A percentile compares a stretch with the other conserved stretches of the same genome.
Evolutionary conservation across 2,797 vertebrate genomes (phyloP).

Genomic region (Tenualosa ilisha): DNA sequence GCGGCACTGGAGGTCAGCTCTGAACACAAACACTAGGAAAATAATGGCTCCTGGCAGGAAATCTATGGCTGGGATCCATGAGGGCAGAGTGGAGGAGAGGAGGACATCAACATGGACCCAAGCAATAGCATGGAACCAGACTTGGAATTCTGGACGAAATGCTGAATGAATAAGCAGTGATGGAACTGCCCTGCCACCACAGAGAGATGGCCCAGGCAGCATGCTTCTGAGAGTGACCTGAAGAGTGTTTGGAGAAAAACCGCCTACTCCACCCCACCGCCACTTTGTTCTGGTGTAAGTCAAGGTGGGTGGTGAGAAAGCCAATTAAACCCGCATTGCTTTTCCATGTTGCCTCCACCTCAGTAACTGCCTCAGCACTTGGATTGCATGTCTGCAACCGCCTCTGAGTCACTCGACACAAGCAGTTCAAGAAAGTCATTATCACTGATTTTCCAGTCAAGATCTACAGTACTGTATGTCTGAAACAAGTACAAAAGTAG

Average conservation of each 20-base stretch:
- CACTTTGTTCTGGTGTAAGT: neutral
- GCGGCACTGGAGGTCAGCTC: slow-evolving; percentile 32
- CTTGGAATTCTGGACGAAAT: neutral
- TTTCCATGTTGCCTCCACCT: neutral
- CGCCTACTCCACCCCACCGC: neutral
- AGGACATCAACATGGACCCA: neutral
- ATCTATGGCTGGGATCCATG: slow-evolving; percentile 32
- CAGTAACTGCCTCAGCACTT: neutral
- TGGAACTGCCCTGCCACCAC: neutral
- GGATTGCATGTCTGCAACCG: neutral
- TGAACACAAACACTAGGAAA: slow-evolving; percentile 25
- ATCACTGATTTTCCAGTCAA: neutral
- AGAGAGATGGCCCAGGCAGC: too few relatives aligned
- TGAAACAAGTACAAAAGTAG: too few relatives aligned
- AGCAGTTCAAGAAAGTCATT: neutral
- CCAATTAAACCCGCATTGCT: neutral
- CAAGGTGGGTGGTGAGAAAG: neutral
- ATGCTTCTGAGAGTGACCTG: neutral
- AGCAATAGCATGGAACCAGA: neutral
- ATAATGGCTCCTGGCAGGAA: slow-evolving; percentile 46
- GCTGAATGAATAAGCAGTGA: neutral
- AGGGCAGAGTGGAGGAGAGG: slow-evolving; percentile 9
- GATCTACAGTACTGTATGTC: neutral
- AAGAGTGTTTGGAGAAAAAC: neutral
- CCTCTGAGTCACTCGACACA: neutral